Conservation (phyloP, 2,113 vertebrate genomes). For the Athene cunicularia region DNA sequence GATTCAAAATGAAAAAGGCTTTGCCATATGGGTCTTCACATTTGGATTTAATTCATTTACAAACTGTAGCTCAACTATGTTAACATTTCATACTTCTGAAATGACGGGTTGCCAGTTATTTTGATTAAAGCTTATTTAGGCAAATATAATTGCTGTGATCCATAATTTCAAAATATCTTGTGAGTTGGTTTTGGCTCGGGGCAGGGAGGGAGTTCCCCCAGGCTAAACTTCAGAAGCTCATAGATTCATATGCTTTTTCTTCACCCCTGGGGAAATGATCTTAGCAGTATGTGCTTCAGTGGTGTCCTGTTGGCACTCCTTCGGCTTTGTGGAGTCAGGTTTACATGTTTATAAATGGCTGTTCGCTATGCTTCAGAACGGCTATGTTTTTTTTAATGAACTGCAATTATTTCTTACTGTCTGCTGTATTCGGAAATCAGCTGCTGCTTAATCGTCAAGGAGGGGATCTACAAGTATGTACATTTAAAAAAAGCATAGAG, state of each 20-base stretch:
- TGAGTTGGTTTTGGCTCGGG: background rate
- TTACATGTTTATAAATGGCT: background rate
- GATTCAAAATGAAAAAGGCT: background rate
- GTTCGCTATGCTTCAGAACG: background rate
- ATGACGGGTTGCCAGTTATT: background rate
- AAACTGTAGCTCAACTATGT: background rate
- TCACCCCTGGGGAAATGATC: rapidly evolving
- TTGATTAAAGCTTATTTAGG: background rate
- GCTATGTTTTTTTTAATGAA: background rate
- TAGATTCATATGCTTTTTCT: background rate
- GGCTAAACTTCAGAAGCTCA: background rate
- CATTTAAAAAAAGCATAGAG: background rate
- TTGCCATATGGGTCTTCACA: background rate
- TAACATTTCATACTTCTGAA: background rate
- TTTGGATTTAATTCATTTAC: background rate
- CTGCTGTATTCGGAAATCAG: background rate
- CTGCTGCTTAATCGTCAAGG: background rate
- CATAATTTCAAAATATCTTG: background rate
- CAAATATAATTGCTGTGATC: background rate
- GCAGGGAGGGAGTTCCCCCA: background rate
- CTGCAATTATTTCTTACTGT: background rate
- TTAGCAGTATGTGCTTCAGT: background rate
- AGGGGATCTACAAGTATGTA: background rate
- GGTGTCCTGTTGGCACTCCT: background rate
- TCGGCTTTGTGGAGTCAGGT: background rate